Conservation (phyloP, 2,888 invertebrate genomes). For the Scelioninae gen. 1 region DNA sequence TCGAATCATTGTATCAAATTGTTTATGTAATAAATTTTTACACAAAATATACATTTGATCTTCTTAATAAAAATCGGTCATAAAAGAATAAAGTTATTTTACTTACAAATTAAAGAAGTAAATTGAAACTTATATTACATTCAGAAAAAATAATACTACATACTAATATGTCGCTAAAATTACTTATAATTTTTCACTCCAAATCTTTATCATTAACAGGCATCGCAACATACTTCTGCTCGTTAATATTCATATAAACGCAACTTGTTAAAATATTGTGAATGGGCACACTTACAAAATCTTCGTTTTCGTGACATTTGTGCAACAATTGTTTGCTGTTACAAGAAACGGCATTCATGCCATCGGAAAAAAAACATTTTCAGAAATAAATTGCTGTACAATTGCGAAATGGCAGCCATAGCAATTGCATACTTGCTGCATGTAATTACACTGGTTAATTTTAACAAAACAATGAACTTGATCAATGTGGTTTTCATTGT, state of each 20-base stretch:
- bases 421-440: constrained; percentile 48
- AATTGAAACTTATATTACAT: too few species aligned
- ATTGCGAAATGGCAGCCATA: constrained; percentile 53
- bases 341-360: constrained; percentile 41
- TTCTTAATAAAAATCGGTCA: too few species aligned
- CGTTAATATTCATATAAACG: constrained; percentile 29
- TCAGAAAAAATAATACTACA: too few species aligned
- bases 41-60: too few species aligned
- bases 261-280: constrained; percentile 36
- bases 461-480: constrained; percentile 56
- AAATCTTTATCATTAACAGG: constrained; percentile 43
- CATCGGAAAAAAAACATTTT: constrained; percentile 44
- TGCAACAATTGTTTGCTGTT: constrained; percentile 39
- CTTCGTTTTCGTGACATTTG: constrained; percentile 48
- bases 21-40: too few species aligned
- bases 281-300: constrained; percentile 24
- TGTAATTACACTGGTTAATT: constrained; percentile 40
- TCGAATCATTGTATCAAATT: too few species aligned
- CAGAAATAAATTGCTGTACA: constrained; percentile 31
- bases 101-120: too few species aligned
- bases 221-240: constrained; percentile 43
- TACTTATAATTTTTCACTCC: neutral
- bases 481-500: constrained; percentile 30
- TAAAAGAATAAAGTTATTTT: too few species aligned
- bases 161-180: too few species aligned